These are phyloP conservation scores for Callaeas wilsoni DNA, from an alignment of 2,113 vertebrate genomes.

Conservation along the genomic window DNA sequence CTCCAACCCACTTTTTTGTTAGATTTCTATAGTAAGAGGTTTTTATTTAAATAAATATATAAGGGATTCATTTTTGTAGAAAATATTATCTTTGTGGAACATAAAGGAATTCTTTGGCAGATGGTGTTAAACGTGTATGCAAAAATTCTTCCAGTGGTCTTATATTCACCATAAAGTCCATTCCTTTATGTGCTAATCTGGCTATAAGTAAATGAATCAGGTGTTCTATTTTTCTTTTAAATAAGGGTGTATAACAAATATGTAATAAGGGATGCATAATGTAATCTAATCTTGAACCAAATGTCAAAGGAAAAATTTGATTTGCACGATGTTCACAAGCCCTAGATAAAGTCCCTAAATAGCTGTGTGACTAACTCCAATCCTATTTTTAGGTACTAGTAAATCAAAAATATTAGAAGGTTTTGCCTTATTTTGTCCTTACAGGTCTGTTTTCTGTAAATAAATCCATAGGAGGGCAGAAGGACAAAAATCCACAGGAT, in stretches of 20 bases:
- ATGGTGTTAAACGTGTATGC: neutral
- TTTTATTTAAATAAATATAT: neutral
- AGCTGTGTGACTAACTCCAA: neutral
- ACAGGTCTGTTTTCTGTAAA: neutral
- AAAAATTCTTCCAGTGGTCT: neutral
- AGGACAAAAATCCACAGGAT: neutral
- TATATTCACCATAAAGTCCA: rapidly evolving
- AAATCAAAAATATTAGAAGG: neutral
- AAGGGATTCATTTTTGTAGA: neutral
- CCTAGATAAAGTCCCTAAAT: neutral
- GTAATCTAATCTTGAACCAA: neutral
- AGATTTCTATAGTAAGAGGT: neutral
- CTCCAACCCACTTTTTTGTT: rapidly evolving
- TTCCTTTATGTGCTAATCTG: neutral
- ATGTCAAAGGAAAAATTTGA: neutral
- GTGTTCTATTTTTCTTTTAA: neutral
- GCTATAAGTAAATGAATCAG: neutral
- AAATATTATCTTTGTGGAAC: neutral
- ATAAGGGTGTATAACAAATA: neutral
- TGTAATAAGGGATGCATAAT: neutral
- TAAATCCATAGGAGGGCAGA: neutral
- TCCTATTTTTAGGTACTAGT: neutral
- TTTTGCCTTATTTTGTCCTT: neutral
- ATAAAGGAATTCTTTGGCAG: neutral
- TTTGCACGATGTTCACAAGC: neutral